Percentiles rank a stretch among this genome's conserved stretches.
phyloP scores from a whole-genome alignment of 2,888 invertebrate genomes.

The Drosophila sordidula region DNA sequence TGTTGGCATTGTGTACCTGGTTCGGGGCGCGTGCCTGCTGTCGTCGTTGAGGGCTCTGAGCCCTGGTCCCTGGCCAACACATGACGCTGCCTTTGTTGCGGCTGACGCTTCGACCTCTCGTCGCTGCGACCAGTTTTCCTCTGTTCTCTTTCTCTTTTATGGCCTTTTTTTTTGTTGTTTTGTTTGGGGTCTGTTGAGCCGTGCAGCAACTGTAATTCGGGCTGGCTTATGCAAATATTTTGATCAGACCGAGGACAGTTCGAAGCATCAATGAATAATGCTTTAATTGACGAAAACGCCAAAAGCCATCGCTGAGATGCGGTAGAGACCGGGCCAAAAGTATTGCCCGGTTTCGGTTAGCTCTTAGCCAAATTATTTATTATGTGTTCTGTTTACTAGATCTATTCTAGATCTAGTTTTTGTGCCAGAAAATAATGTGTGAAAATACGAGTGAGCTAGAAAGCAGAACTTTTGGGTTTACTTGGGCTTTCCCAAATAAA shows the following conservation, averaged over 20 bases:
- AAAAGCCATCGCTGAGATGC: constrained; percentile 38
- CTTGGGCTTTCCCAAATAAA: too few species aligned
- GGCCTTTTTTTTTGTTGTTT: constrained; percentile 3
- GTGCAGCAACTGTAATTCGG: constrained; percentile 66
- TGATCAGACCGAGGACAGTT: constrained; percentile 57
- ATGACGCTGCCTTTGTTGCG: constrained; percentile 61
- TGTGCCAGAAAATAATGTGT: too few species aligned
- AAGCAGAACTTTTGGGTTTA: too few species aligned
- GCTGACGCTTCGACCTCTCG: constrained; percentile 27
- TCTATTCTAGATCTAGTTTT: too few species aligned
- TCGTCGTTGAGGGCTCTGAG: constrained; percentile 68
- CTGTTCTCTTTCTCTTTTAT: constrained; percentile 9
- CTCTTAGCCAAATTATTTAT: neutral
- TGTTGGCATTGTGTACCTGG: constrained; percentile 60
- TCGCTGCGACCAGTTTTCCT: constrained; percentile 29
- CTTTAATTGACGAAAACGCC: constrained; percentile 44
- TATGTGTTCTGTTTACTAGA: too few species aligned
- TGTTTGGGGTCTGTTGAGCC: constrained; percentile 7
- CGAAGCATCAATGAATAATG: constrained; percentile 38
- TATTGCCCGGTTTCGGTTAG: neutral
- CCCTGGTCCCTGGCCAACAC: constrained; percentile 50
- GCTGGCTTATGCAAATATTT: constrained; percentile 72
- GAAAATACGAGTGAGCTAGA: too few species aligned
- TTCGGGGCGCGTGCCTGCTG: constrained; percentile 82
- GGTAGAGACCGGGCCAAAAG: constrained; percentile 2